Evolutionary conservation across 2,888 invertebrate species (phyloP), one percentile per base, ranked within the genome.

Genomic region (Busseola fusca): DNA sequence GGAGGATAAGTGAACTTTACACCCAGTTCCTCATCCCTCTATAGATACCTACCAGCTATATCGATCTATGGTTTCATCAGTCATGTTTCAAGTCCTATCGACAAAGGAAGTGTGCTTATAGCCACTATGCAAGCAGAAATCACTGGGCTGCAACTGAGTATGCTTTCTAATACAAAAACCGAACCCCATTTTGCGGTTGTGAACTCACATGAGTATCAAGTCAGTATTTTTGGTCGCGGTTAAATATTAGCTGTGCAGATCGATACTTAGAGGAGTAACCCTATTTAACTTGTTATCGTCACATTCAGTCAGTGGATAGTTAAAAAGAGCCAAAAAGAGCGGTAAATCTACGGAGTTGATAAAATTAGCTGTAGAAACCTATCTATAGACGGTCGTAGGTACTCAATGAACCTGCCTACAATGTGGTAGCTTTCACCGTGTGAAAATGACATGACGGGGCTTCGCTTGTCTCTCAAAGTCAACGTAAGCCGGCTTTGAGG

Each of bases 401-500:
- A 58, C 48, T 58, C 30, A 69, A 40, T 56, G 40, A n/a, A 18
- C n/a, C 37, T 16, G 30, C 5, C 34, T 56, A 34, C 48, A 50
- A n/a, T 34, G 42, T 21, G 18, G n/a, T 12, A 18, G 40, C 25
- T 48, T 18, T 57, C 18, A 62, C 34, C 18, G 12, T 27, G 34
- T 63, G 54, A 69, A 69, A 75, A 40, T 27, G 45, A 18, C 37
- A 48, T 59, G 56, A n/a, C 42, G 40, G 25, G 16, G 21, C 58
- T 62, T 40, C 37, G 25, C 63, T 75, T 64, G 58, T 58, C 52
- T 63, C 69, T 9, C 52, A 48, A 65, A 68, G 60, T 66, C 60
- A 76, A 64, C 56, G 59, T n/a, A 54, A 70, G n/a, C 40, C 18
- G 59, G 30, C 34, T 71, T 71, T 64, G 64, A 64, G 76, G 54